phyloP scores from a whole-genome alignment of 2,113 vertebrate species.

The Galemys pyrenaicus region DNA sequence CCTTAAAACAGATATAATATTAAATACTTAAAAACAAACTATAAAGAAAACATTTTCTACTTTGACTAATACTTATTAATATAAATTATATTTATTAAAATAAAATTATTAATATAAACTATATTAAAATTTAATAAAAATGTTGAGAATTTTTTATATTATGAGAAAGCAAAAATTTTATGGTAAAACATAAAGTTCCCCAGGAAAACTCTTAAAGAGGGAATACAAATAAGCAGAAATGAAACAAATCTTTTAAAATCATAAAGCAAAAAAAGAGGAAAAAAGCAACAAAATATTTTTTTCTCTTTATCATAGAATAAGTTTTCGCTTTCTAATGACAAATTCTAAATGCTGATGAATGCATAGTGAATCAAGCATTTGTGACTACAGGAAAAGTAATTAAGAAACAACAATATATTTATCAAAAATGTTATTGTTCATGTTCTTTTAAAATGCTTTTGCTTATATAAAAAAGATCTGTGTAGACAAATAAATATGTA shows the following conservation, averaged over 20 bases:
- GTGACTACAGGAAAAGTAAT: not conserved
- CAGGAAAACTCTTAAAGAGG: not conserved
- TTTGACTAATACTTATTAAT: too few species aligned
- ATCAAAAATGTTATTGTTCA: not conserved
- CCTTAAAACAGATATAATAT: not conserved
- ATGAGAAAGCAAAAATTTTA: not conserved
- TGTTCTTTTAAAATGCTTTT: not conserved
- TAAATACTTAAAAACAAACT: not conserved
- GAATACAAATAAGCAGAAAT: not conserved
- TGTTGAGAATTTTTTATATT: too few species aligned
- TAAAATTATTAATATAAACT: too few species aligned
- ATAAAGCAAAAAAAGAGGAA: not conserved
- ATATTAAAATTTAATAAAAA: too few species aligned
- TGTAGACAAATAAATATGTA: not conserved
- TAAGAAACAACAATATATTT: too few species aligned
- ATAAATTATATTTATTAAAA: too few species aligned
- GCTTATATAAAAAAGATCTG: not conserved
- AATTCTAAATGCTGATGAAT: not conserved
- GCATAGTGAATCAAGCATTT: not conserved
- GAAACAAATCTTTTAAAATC: constrained; percentile 12
- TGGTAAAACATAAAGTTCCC: not conserved
- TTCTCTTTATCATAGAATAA: not conserved
- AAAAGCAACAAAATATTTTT: not conserved
- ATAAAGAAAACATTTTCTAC: not conserved
- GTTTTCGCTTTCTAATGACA: not conserved